Conservation (phyloP, 2,888 invertebrate species). For the Colostygia pectinataria region DNA sequence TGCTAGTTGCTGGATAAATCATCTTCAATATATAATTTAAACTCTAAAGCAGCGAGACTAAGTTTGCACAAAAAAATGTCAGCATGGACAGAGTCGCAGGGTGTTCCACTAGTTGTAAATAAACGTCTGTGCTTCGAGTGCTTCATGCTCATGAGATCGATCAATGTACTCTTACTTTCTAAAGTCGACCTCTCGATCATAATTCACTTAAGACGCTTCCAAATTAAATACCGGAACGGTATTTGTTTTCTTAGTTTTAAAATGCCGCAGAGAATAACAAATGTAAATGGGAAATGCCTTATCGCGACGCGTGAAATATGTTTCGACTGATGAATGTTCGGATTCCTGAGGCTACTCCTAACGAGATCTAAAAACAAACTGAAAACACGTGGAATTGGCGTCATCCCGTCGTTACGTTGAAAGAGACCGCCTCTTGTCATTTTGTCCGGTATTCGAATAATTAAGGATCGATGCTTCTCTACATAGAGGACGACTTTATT, state of each 20-base stretch:
- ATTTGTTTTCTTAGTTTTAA: conserved; percentile 69
- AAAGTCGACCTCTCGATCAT: conserved; percentile 46
- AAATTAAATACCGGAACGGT: conserved; percentile 37
- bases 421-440: conserved; percentile 61
- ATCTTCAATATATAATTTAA: too few relatives aligned
- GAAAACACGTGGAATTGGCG: conserved; percentile 54
- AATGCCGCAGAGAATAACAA: conserved; percentile 52
- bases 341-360: conserved; percentile 59
- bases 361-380: conserved; percentile 73
- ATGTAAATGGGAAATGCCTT: conserved; percentile 68
- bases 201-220: conserved; percentile 36
- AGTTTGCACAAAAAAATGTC: too few relatives aligned
- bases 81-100: too few relatives aligned
- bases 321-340: conserved; percentile 64
- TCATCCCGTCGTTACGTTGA: conserved; percentile 57
- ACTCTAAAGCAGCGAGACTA: too few relatives aligned
- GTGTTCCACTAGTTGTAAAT: too few relatives aligned
- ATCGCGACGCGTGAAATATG: conserved; percentile 68
- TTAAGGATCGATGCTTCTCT: conserved; percentile 65
- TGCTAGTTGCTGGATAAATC: too few relatives aligned
- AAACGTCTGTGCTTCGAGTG: conserved; percentile 39
- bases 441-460: conserved; percentile 64
- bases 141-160: conserved; percentile 47
- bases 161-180: conserved; percentile 51
- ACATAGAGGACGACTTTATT: conserved; percentile 62